Conservation (phyloP, 2,113 vertebrate genomes). For the Piliocolobus tephrosceles region DNA sequence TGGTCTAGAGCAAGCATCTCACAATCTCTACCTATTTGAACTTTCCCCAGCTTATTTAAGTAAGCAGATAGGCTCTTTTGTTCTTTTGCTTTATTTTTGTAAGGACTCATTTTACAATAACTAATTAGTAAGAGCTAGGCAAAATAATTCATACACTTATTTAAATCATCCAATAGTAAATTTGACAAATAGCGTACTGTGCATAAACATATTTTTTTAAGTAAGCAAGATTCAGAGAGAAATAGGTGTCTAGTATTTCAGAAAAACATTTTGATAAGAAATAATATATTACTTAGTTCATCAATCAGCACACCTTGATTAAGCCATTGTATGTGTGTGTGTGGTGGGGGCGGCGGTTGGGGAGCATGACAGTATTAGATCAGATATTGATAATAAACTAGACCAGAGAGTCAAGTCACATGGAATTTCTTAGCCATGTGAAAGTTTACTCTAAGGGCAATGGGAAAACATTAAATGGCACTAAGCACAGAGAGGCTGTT, state of each 20-base stretch:
- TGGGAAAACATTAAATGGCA: background rate
- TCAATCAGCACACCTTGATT: background rate
- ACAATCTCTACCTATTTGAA: background rate
- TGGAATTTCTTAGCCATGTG: background rate
- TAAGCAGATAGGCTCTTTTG: background rate
- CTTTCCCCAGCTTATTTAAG: background rate
- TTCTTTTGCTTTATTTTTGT: slow-evolving; percentile 2
- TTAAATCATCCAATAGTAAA: background rate
- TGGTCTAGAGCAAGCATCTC: background rate
- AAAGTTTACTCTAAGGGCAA: background rate
- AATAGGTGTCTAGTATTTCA: background rate
- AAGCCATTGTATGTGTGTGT: background rate
- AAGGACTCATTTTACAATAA: slow-evolving; percentile 44
- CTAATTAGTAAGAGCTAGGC: background rate
- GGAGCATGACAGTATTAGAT: no score
- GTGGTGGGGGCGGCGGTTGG: background rate
- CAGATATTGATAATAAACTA: background rate
- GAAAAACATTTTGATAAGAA: background rate
- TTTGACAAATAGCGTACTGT: background rate
- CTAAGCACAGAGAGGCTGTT: background rate
- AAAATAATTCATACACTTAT: slow-evolving; percentile 3
- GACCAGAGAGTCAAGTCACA: background rate
- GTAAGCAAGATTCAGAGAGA: background rate
- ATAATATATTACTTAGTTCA: background rate
- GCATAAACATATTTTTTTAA: background rate